Conservation (phyloP, 2,888 invertebrate species). For the Harpalus rubripes region DNA sequence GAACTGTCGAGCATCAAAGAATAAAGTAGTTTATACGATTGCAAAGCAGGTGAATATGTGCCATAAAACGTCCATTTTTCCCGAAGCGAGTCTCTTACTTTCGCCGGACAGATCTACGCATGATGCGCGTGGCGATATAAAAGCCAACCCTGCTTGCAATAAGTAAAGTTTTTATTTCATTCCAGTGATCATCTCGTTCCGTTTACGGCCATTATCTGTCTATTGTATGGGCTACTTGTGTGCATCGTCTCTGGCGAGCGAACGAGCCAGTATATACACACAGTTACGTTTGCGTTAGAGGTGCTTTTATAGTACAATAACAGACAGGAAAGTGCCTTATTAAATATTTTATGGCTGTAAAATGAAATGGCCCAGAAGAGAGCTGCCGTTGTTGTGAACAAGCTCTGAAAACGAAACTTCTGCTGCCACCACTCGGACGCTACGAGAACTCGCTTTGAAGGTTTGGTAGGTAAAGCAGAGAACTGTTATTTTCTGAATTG, state of each 20-base stretch:
- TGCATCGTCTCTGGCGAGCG: slow-evolving; percentile 54
- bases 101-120: slow-evolving; percentile 21
- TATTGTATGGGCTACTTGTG: slow-evolving; percentile 73
- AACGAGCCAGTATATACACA: slow-evolving; percentile 55
- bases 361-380: slow-evolving; percentile 68
- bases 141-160: slow-evolving; percentile 62
- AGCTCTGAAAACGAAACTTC: neutral
- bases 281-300: slow-evolving; percentile 74
- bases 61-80: slow-evolving; percentile 40
- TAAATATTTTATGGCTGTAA: slow-evolving; percentile 75
- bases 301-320: slow-evolving; percentile 77
- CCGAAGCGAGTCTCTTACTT: slow-evolving; percentile 21
- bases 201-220: slow-evolving; percentile 75
- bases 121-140: slow-evolving; percentile 49
- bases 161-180: slow-evolving; percentile 67
- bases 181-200: slow-evolving; percentile 73
- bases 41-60: slow-evolving; percentile 37
- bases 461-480: neutral
- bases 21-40: slow-evolving; percentile 20
- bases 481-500: neutral
- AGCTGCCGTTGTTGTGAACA: slow-evolving; percentile 31
- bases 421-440: slow-evolving; percentile 48
- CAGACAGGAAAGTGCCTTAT: slow-evolving; percentile 76
- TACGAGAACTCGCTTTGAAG: slow-evolving; percentile 54
- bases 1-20: slow-evolving; percentile 18